Base-by-base conservation (phyloP, 1,140 invertebrate species). In the Cyclargus thomasi region DNA sequence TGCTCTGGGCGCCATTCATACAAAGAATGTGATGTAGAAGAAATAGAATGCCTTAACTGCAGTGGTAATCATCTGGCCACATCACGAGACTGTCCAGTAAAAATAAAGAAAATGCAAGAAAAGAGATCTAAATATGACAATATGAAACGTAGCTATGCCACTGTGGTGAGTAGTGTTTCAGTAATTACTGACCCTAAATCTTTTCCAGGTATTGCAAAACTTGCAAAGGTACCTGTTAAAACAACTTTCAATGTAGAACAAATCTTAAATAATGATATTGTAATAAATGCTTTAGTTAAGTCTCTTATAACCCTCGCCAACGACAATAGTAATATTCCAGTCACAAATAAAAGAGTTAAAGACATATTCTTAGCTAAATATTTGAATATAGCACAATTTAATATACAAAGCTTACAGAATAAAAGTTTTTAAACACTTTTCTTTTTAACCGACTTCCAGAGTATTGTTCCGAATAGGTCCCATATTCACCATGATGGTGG, bases 291-390 rank as follows among this genome's bases (percentile, higher is more conserved):
- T 8, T 18, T 55, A 20, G 53, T 55, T n/a, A 55, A 55, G 53
- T 55, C 53, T 18, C 53, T 55, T 7, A 8, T 55, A 18, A 55
- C 16, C 18, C 18, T 55, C 6, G 53, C 17, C 3, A 55, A 55
- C 17, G 53, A 17, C 17, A 55, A 18, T 18, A 55, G 8, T n/a
- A 55, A 55, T 55, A 55, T 4, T 18, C 53, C 53, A 17, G 18
- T 55, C 11, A 55, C 53, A 18, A 55, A 55, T 55, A 55, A 55
- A 55, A 55, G 53, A 55, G 18, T 55, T 55, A 55, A 55, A 55
- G 53, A 55, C 8, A 55, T 55, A 55, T 55, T 55, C 1, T 55
- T 55, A 18, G 4, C 53, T 2, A 55, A 55, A 18, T 55, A 55
- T 55, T 8, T n/a, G n/a, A n/a, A n/a, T n/a, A n/a, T n/a, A n/a